Conservation (phyloP, 1,140 invertebrate genomes). For the Papilio helenus region DNA sequence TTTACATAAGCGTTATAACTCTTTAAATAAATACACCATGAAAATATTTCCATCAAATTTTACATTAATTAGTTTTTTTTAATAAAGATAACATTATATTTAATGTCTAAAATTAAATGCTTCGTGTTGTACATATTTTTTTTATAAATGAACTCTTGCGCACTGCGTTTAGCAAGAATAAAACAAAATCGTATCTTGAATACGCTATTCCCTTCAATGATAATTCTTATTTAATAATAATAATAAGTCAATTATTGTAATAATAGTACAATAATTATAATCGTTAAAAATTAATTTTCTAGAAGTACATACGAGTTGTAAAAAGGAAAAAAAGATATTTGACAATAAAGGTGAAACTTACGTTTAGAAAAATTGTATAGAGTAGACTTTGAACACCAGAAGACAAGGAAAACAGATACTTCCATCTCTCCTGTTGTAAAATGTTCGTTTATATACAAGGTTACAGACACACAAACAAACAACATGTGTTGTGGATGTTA, state of each 20-base stretch:
- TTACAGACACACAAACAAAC: constrained; percentile 75
- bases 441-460: constrained; percentile 53
- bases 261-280: constrained; percentile 76
- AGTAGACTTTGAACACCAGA: constrained; percentile 48
- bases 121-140: constrained; percentile 80
- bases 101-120: constrained; percentile 82
- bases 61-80: constrained; percentile 59
- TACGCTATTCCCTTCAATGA: constrained; percentile 64
- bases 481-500: constrained; percentile 73
- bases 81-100: constrained; percentile 79
- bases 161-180: constrained; percentile 49
- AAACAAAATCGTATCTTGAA: constrained; percentile 56
- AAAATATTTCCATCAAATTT: constrained; percentile 62
- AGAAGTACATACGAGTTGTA: constrained; percentile 77
- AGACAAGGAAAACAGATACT: constrained; percentile 43
- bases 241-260: constrained; percentile 77
- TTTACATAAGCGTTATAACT: constrained; percentile 63
- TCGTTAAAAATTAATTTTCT: constrained; percentile 76
- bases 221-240: constrained; percentile 71
- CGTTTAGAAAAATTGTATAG: constrained; percentile 61
- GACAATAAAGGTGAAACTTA: constrained; percentile 75
- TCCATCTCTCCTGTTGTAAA: constrained; percentile 48
- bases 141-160: constrained; percentile 57
- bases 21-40: constrained; percentile 71
- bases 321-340: constrained; percentile 71